Base-by-base conservation (phyloP, 2,797 vertebrate genomes). In the Sphaeramia orbicularis region DNA sequence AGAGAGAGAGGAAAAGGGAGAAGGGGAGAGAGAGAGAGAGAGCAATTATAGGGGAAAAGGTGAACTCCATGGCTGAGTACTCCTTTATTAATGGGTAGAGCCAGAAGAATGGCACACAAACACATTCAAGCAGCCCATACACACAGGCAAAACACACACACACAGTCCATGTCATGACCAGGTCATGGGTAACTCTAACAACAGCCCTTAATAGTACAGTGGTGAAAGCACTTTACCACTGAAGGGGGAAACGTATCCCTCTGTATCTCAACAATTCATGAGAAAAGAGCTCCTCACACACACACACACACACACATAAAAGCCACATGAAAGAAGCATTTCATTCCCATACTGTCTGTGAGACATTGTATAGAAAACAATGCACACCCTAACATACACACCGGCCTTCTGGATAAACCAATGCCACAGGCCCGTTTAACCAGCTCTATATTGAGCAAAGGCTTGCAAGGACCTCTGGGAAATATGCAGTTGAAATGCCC, bases 51-150 rank as follows among this genome's bases (percentile, higher is more conserved):
- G 76, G 66, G 73, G 63, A 71, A 85, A 86, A 81, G 83, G 84
- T 87, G 76, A 89, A 84, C 71, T 81, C 62, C 53, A 83, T 51
- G 65, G 76, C 69, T 78, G 65, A 81, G 70, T 78, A 78, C 68
- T 70, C 72, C 41, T 40, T 81, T 86, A 85, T 86, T 86, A 83
- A 76, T 76, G 76, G 80, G 70, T 84, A 86, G 76, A 90, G 84
- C 78, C 90, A 81, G 71, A 74, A 90, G 73, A 80, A 41, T 66
- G 84, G 83, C 76, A 84, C 85, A 89, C 65, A 61, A 40, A 52
- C 60, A 54, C 57, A 73, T 71, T 40, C 32, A 83, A 78, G 70
- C 55, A 74, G 30, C 44, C 41, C 16, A 40, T 8, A 58, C 52
- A 59, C 24, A 57, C 61, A 71, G 14, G 7, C 44, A 48, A 54